Conservation (phyloP, 2,113 vertebrate species). For the Aptenodytes patagonicus region DNA sequence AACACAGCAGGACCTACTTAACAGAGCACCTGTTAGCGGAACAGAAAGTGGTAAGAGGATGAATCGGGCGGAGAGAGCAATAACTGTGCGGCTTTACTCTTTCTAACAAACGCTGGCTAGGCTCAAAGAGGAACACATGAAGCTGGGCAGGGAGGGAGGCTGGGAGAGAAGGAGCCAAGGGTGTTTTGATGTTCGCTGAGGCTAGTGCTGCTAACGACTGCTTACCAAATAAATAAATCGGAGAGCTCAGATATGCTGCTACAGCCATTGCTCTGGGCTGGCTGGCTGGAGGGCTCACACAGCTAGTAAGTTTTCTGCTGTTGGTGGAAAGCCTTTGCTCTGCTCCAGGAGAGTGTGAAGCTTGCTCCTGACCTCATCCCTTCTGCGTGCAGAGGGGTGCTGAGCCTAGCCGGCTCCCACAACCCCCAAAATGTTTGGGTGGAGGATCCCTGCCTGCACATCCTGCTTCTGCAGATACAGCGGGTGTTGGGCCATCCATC, state of each 20-base stretch:
- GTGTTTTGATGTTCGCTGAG: neutral
- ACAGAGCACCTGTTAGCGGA: constrained; percentile 3
- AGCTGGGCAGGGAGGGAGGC: neutral
- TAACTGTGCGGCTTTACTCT: neutral
- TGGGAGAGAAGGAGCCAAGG: neutral
- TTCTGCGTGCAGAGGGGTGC: neutral
- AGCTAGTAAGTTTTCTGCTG: neutral
- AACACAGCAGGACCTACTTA: constrained; percentile 22
- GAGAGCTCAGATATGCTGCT: neutral
- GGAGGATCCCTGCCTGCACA: neutral
- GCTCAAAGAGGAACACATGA: rapidly evolving
- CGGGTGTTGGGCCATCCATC: neutral
- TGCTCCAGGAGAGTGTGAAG: neutral
- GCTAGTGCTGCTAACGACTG: neutral
- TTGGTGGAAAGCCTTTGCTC: neutral
- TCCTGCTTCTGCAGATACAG: neutral
- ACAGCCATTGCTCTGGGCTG: neutral
- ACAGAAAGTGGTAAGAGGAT: neutral
- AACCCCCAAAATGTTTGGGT: neutral
- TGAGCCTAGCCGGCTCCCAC: neutral
- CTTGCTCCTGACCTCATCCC: rapidly evolving
- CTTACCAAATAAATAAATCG: neutral
- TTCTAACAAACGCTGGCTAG: neutral
- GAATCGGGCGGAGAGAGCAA: neutral
- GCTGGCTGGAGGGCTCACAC: neutral